These are phyloP conservation scores for Ptilonorhynchus violaceus DNA, from an alignment of 2,113 vertebrate species.

Conservation along the genomic window DNA sequence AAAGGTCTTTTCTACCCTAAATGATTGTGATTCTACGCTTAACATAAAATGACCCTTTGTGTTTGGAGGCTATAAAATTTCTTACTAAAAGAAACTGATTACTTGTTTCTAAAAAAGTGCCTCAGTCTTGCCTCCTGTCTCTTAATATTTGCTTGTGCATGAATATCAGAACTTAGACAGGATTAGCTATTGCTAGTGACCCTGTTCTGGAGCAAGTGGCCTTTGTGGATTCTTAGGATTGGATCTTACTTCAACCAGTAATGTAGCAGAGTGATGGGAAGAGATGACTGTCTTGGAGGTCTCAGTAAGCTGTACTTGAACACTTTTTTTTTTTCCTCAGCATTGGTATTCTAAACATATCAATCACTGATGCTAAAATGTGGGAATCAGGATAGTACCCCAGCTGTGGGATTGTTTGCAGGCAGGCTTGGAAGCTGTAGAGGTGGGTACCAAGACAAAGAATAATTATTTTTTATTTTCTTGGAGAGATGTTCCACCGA, in stretches of 20 bases:
- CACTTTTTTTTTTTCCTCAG: fast-evolving
- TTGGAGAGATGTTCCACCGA: background rate
- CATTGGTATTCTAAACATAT: background rate
- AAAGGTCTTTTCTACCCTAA: background rate
- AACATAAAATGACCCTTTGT: background rate
- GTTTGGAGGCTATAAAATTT: background rate
- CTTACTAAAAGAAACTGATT: background rate
- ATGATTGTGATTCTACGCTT: background rate
- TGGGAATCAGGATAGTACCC: background rate
- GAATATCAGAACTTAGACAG: background rate
- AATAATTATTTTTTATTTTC: background rate
- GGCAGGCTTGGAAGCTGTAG: background rate
- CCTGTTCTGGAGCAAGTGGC: background rate
- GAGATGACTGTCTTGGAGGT: background rate
- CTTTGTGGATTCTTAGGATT: background rate
- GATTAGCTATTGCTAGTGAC: background rate
- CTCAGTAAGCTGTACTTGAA: background rate
- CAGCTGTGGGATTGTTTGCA: background rate
- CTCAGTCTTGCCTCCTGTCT: background rate
- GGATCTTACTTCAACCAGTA: background rate
- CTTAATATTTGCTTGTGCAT: background rate
- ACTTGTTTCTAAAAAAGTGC: background rate
- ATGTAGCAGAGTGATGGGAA: background rate
- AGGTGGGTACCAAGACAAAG: background rate
- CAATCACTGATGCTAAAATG: background rate